Evolutionary conservation across 2,113 vertebrate species (phyloP), one percentile per base, ranked within the genome.

Genomic region (Acrocephalus kingi): DNA sequence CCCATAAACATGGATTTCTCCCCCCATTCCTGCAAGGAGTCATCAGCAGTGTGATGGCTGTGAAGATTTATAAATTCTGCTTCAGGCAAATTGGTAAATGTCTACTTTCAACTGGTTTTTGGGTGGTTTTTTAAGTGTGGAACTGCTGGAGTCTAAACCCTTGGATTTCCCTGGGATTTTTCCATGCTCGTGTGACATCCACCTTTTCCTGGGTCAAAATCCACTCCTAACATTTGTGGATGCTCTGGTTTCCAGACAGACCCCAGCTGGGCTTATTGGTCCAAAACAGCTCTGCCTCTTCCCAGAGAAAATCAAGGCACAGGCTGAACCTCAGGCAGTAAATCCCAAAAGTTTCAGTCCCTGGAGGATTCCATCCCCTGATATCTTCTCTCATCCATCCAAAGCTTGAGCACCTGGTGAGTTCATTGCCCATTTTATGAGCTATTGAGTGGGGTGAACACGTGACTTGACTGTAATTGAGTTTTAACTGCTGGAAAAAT

Each of bases 401-500:
- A 27, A 1, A 9, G 15, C 49, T 21, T 45, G 45, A 83, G 74
- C 49, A 73, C 41, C 63, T 79, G 58, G 12, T 88, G 92, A 85
- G 28, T 90, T 96, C 72, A 76, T 54, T 94, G 63, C 35, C 55
- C 23, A 1, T 76, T 90, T 91, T 85, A 90, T 46, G 71, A 93
- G 62, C n/a, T 89, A 78, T 35, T 69, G 69, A 69, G 30, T 4
- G 22, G 31, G 62, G 33, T 25, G 61, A 89, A 45, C 51, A n/a
- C 1, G 16, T 84, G 54, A 73, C 54, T 71, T 30, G 33, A 55
- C 18, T 59, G 56, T 67, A 88, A 82, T 16, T 76, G 74, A 84
- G 45, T 41, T 94, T 79, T 89, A 91, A 87, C 58, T 91, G 67
- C 52, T 96, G 69, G 18, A 43, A 87, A 91, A 96, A 90, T 9